Conservation (phyloP, 2,888 invertebrate species). For the Caenorhabditis sp. region DNA sequence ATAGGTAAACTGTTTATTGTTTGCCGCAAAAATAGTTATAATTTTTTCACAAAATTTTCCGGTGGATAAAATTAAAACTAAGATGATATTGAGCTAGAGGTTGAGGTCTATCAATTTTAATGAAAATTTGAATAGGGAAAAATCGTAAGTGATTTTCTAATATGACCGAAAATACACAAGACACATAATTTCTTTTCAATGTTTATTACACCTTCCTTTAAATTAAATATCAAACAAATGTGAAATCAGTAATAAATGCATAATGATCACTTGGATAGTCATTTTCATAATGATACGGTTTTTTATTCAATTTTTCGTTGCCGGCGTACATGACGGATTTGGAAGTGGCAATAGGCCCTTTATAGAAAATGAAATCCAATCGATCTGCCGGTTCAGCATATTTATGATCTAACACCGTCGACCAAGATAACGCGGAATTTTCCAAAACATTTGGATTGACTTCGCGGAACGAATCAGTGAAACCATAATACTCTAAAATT, state of each 20-base stretch:
- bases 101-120: too few species aligned
- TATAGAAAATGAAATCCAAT: constrained; percentile 64
- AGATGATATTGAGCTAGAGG: too few species aligned
- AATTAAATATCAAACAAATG: background rate
- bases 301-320: constrained; percentile 45
- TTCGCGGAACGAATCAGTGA: constrained; percentile 57
- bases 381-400: constrained; percentile 65
- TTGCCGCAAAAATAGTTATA: too few species aligned
- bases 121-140: too few species aligned
- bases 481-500: constrained; percentile 44
- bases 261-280: constrained; percentile 69
- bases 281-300: constrained; percentile 63
- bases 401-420: constrained; percentile 58
- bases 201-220: too few species aligned
- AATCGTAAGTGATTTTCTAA: too few species aligned
- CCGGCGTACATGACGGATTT: constrained; percentile 52
- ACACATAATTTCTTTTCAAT: too few species aligned
- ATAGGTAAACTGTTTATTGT: too few species aligned
- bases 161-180: too few species aligned
- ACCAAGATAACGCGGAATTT: constrained; percentile 63
- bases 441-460: constrained; percentile 51
- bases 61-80: too few species aligned
- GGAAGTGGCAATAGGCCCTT: too few species aligned
- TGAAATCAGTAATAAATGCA: constrained; percentile 61
- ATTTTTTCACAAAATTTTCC: too few species aligned